Conservation (phyloP, 2,888 invertebrate species). For the Andricus quercusramuli region DNA sequence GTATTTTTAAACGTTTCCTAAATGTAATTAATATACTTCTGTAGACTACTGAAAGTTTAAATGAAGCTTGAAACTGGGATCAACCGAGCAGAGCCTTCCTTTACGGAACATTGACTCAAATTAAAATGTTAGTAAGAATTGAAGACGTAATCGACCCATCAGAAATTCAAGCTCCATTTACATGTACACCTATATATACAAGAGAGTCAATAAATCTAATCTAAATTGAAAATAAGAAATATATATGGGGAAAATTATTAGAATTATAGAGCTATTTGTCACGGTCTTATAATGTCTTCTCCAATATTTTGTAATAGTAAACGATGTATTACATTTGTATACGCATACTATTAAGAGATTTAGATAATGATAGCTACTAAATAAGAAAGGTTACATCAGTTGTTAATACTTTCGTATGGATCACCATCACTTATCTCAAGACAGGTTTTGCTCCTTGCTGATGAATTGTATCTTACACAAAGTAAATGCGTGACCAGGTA, state of each 20-base stretch:
- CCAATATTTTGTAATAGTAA: conserved; percentile 10
- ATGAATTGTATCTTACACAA: not conserved
- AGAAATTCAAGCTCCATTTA: not conserved
- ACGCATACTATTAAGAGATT: not conserved
- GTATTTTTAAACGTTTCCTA: not conserved
- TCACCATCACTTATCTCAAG: conserved; percentile 9
- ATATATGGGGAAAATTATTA: too few relatives aligned
- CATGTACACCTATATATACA: too few relatives aligned
- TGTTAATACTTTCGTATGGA: conserved; percentile 8
- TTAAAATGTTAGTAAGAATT: conserved; percentile 26
- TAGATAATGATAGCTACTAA: conserved; percentile 14
- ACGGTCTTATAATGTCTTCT: not conserved
- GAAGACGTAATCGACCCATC: conserved; percentile 14
- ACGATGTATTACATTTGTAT: conserved; percentile 4
- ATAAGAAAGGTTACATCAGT: conserved; percentile 23
- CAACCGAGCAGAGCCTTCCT: conserved; percentile 3
- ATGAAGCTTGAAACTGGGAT: conserved; percentile 20
- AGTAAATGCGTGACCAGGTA: not conserved
- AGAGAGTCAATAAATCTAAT: too few relatives aligned
- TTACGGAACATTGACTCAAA: conserved; percentile 36
- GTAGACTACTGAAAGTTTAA: conserved; percentile 11
- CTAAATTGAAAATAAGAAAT: too few relatives aligned
- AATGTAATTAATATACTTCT: not conserved
- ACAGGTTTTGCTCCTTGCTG: not conserved
- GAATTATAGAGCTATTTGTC: not conserved